Base-by-base conservation (phyloP, 2,113 vertebrate genomes). In the Neofelis nebulosa region DNA sequence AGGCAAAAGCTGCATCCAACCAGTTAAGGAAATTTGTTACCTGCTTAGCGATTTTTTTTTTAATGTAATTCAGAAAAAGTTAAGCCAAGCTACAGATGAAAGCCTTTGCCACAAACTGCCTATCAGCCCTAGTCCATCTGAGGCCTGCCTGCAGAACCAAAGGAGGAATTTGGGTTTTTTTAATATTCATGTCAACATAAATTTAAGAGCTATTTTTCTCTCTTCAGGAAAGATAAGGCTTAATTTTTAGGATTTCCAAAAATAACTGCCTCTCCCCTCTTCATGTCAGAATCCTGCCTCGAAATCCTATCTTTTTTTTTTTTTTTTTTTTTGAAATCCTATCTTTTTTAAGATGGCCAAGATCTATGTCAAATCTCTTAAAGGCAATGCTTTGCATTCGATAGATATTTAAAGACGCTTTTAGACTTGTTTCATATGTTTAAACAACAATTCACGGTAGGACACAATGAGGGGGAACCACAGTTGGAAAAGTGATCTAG, bases 1-100 rank as follows among this genome's bases (percentile, higher is more conserved):
- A 61, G 95, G 87, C 52, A 79, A 97, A 98, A 92, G 85, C 66
- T 97, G 97, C 96, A 97, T 98, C 97, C 95, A 97, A 98, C 98
- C 96, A 93, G 96, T 97, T 92, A 97, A 98, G 96, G 98, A 94
- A 96, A 98, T 98, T 89, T 96, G 66, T 98, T 98, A 97, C 84
- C 95, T 98, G 97, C 96, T 97, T 97, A 90, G 95, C 91, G 97
- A 89, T 50, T 85, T 95, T 85, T 85, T 95, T 84, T 97, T 97
- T 92, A 87, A 89, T 71, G 80, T 93, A 94, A 98, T 57, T 96
- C 61, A 95, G n/a, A 86, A 78, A 90, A 94, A 52, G 5, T 68
- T 69, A 81, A 93, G 33, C 52, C 85, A 92, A 79, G 81, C 74
- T 82, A 74, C 16, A 96, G 63, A 69, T 29, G 68, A 78, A 87